These are phyloP conservation scores for Coelopa pilipes DNA, from an alignment of 2,888 invertebrate genomes.

Conservation along the genomic window DNA sequence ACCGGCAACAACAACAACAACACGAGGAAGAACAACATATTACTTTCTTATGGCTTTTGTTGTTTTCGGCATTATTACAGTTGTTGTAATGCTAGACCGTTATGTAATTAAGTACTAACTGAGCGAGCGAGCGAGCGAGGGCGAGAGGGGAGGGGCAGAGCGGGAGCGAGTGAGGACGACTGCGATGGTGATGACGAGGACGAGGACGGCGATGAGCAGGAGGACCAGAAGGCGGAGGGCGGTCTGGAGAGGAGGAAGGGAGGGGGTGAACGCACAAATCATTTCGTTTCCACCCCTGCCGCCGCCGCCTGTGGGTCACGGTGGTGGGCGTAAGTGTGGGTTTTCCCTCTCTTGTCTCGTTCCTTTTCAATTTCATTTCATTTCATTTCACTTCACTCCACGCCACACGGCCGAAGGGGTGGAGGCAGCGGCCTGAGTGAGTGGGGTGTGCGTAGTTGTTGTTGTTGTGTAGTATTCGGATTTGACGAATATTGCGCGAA, in stretches of 20 bases:
- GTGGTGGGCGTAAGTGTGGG: too few relatives aligned
- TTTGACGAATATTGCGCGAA: too few relatives aligned
- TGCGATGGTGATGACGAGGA: neutral
- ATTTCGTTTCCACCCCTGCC: slow-evolving; percentile 12
- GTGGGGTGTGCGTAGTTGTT: too few relatives aligned
- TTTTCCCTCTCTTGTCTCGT: too few relatives aligned
- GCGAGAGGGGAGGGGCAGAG: neutral
- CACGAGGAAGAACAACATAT: neutral
- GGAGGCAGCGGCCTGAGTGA: too few relatives aligned
- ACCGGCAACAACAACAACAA: neutral
- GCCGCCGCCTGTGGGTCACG: too few relatives aligned
- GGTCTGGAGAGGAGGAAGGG: neutral
- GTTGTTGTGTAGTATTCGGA: too few relatives aligned
- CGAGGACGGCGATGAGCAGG: neutral
- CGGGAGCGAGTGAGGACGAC: neutral
- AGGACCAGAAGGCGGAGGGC: too few relatives aligned
- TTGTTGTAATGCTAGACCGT: slow-evolving; percentile 2
- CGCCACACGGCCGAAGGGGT: too few relatives aligned
- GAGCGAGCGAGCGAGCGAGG: neutral
- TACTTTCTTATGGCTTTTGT: neutral
- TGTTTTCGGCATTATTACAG: too few relatives aligned
- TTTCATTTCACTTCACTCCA: too few relatives aligned
- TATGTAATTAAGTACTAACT: slow-evolving; percentile 23
- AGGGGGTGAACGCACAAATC: neutral
- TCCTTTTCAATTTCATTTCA: too few relatives aligned